Evolutionary conservation across 2,797 vertebrate species (phyloP).

Genomic region (Neomorphus geoffroyi): DNA sequence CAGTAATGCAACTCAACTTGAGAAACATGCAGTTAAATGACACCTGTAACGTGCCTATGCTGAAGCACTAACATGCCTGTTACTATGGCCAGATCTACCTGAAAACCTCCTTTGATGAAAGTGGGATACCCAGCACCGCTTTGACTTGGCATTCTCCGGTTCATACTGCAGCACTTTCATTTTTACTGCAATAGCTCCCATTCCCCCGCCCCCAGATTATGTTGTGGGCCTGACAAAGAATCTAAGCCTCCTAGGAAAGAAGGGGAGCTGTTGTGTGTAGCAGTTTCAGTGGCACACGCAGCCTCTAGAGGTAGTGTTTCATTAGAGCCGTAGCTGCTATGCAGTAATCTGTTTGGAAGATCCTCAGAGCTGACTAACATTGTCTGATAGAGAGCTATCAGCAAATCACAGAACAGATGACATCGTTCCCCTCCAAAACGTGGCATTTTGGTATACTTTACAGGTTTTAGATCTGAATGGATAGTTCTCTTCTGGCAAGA

Average conservation of each 20-base stretch:
- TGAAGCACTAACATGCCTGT: too few relatives aligned
- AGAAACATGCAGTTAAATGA: neutral
- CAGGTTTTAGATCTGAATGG: neutral
- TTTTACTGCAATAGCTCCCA: neutral
- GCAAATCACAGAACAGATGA: neutral
- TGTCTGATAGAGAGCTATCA: neutral
- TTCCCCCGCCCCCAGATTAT: neutral
- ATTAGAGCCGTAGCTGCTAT: neutral
- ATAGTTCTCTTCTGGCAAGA: neutral
- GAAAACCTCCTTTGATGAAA: neutral
- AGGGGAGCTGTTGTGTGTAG: neutral
- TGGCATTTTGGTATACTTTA: neutral
- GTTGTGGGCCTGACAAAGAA: neutral
- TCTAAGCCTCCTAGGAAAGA: neutral
- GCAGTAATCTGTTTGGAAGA: neutral
- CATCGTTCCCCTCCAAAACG: neutral
- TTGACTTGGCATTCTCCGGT: rapidly evolving
- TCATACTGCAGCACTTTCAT: neutral
- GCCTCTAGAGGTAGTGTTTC: conserved; percentile 31
- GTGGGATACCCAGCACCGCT: neutral
- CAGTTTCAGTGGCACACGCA: neutral
- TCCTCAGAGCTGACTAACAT: neutral
- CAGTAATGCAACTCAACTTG: rapidly evolving
- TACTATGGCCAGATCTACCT: neutral
- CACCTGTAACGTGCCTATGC: rapidly evolving